Percentiles rank a stretch among this genome's conserved stretches.
phyloP scores from a whole-genome alignment of 2,113 vertebrate genomes.

The Hymenochirus boettgeri region DNA sequence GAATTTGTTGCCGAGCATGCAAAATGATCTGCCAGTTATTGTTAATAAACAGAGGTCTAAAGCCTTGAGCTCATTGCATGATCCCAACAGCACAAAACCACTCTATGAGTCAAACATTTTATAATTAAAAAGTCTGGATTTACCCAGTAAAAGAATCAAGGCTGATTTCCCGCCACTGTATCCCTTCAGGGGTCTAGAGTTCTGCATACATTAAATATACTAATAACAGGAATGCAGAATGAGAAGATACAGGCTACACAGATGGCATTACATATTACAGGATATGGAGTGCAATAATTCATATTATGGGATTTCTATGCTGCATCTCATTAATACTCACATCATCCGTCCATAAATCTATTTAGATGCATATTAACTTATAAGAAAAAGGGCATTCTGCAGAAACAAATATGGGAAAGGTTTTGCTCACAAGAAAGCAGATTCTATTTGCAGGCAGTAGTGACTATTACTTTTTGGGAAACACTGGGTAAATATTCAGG shows the following conservation, averaged over 20 bases:
- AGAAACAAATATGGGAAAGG: too few relatives aligned
- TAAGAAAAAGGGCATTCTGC: too few relatives aligned
- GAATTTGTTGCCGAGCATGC: conserved; percentile 16
- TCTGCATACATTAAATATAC: conserved; percentile 15
- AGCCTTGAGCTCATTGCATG: conserved; percentile 20
- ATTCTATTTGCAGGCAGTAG: too few relatives aligned
- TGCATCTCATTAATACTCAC: too few relatives aligned
- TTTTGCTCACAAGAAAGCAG: too few relatives aligned
- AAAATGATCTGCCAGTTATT: conserved; percentile 37
- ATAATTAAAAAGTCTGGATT: conserved; percentile 35
- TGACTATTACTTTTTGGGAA: too few relatives aligned
- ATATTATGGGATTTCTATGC: neutral
- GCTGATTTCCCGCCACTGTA: conserved; percentile 11
- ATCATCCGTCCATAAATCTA: too few relatives aligned
- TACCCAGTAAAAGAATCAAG: conserved; percentile 18
- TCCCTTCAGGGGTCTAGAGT: conserved; percentile 3
- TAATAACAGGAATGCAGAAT: neutral
- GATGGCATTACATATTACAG: neutral
- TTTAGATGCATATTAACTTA: too few relatives aligned
- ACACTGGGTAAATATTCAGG: too few relatives aligned
- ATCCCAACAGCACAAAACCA: conserved; percentile 25
- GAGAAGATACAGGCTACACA: neutral
- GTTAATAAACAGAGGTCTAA: conserved; percentile 33
- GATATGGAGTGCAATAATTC: neutral
- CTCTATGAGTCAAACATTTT: conserved; percentile 21